Percentiles rank a stretch among this genome's conserved stretches.
Evolutionary conservation across 2,113 vertebrate genomes (phyloP).

Genomic region (Rhea pennata): DNA sequence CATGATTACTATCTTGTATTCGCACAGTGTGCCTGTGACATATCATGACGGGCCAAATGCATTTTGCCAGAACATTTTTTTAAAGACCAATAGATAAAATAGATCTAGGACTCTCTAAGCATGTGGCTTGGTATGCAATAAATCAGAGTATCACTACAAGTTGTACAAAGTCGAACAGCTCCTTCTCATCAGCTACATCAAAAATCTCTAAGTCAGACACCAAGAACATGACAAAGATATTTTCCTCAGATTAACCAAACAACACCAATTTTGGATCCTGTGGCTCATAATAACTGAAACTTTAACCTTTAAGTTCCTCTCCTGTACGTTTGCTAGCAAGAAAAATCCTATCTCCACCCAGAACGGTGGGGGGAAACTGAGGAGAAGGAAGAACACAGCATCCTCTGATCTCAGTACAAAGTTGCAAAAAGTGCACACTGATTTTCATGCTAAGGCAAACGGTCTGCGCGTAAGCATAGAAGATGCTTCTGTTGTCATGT

Average conservation of each 20-base stretch:
- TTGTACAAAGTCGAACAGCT: not conserved
- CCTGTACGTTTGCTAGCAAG: not conserved
- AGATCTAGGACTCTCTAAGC: not conserved
- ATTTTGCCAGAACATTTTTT: slow-evolving; percentile 28
- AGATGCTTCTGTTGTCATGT: not conserved
- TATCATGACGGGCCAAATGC: not conserved
- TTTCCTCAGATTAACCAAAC: not conserved
- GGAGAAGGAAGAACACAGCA: not conserved
- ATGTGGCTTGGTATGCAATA: not conserved
- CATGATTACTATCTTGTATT: not conserved
- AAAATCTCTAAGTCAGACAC: not conserved
- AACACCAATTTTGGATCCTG: not conserved
- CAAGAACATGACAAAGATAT: not conserved
- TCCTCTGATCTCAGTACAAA: not conserved
- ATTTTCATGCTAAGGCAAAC: not conserved
- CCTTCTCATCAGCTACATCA: not conserved
- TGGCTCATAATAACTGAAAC: not conserved
- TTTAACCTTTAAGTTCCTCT: not conserved
- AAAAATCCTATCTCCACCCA: not conserved
- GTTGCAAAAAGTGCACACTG: not conserved
- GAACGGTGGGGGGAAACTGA: not conserved
- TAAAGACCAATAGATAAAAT: not conserved
- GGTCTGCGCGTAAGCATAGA: not conserved
- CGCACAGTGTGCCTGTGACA: not conserved
- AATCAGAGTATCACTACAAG: not conserved